Evolutionary conservation across 2,797 vertebrate genomes (phyloP).

Genomic region (Alauda arvensis): DNA sequence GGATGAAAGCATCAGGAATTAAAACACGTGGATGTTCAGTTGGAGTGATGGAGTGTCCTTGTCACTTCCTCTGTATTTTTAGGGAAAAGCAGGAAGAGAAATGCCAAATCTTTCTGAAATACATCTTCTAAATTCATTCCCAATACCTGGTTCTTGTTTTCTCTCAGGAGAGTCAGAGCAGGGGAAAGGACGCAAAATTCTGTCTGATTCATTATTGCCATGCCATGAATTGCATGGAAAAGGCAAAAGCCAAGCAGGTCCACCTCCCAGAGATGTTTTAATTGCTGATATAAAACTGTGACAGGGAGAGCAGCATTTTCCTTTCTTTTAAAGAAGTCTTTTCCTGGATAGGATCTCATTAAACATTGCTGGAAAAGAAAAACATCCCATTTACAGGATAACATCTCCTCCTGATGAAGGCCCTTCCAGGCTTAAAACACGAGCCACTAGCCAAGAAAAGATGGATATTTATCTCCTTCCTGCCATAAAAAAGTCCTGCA

Average conservation of each 20-base stretch:
- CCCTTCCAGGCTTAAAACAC: conserved; percentile 6
- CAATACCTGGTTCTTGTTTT: not conserved
- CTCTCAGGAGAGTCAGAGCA: not conserved
- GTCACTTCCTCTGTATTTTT: not conserved
- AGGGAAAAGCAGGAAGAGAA: not conserved
- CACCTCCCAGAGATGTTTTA: not conserved
- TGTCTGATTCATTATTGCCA: fast-evolving
- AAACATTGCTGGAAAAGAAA: not conserved
- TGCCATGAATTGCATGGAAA: fast-evolving
- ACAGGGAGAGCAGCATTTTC: not conserved
- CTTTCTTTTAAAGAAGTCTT: not conserved
- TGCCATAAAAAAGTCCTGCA: not conserved
- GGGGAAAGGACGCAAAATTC: not conserved
- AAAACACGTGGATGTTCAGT: not conserved
- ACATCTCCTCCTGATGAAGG: not conserved
- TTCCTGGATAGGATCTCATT: not conserved
- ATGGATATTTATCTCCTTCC: not conserved
- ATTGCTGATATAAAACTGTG: not conserved
- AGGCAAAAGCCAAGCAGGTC: not conserved
- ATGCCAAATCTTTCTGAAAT: not conserved
- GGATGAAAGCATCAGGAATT: not conserved
- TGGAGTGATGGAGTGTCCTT: not conserved
- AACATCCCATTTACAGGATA: conserved; percentile 20
- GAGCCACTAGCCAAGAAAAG: not conserved
- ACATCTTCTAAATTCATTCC: fast-evolving